Conservation (phyloP, 2,888 invertebrate species). For the Trypoxylon attenuatum region DNA sequence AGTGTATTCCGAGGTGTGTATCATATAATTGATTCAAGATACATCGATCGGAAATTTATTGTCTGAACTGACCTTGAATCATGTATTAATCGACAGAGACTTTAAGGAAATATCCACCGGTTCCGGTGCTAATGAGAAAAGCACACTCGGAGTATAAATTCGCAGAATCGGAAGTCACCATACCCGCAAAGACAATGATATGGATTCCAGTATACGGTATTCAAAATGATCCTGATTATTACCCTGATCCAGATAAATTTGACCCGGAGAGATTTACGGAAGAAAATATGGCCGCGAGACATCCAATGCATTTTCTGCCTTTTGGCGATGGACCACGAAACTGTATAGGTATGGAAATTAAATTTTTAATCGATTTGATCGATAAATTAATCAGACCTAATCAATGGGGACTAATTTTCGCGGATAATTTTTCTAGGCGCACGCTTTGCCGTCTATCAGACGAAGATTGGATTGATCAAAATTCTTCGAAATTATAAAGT, state of each 20-base stretch:
- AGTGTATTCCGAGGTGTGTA: slow-evolving; percentile 69
- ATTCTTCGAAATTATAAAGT: slow-evolving; percentile 68
- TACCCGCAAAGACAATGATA: slow-evolving; percentile 44
- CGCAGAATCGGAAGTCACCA: slow-evolving; percentile 49
- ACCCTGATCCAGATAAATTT: slow-evolving; percentile 61
- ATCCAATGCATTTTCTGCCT: slow-evolving; percentile 58
- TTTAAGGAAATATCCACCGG: slow-evolving; percentile 74
- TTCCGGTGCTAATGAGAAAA: slow-evolving; percentile 62
- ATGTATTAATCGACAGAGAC: slow-evolving; percentile 66
- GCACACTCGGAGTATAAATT: slow-evolving; percentile 55
- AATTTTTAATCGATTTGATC: not conserved
- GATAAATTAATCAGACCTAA: not conserved
- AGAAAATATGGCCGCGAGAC: slow-evolving; percentile 46
- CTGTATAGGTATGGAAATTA: slow-evolving; percentile 61
- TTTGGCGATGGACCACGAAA: slow-evolving; percentile 69
- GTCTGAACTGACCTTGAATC: not conserved
- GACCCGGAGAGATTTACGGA: slow-evolving; percentile 64
- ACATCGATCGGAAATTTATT: too few species aligned
- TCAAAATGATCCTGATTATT: slow-evolving; percentile 56
- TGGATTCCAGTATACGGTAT: slow-evolving; percentile 53
- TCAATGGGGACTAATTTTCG: not conserved
- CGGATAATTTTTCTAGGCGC: slow-evolving; percentile 44
- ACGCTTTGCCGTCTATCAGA: slow-evolving; percentile 64
- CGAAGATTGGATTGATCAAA: slow-evolving; percentile 70
- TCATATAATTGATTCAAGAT: not conserved